Percentiles rank a stretch among this genome's conserved stretches.
phyloP scores from a whole-genome alignment of 30 jellyfish, hydroid and myxozoan species.

The Euphysa ruthae region DNA sequence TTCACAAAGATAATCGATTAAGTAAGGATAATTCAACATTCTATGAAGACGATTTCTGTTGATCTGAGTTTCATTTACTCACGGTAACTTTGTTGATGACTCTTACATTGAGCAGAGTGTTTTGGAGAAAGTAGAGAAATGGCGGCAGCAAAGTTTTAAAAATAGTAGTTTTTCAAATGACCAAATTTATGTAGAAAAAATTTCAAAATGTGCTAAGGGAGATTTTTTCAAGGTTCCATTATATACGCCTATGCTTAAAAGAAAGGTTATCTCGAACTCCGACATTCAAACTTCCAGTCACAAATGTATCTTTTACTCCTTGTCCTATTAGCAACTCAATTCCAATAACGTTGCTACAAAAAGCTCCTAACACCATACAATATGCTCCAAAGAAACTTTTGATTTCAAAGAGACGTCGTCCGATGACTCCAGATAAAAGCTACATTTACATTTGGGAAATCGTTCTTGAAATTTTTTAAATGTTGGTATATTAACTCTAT shows the following conservation, averaged over 20 bases:
- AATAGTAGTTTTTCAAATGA: too few relatives aligned
- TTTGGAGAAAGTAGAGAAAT: conserved; percentile 4
- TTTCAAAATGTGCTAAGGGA: too few relatives aligned
- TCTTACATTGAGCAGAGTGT: neutral
- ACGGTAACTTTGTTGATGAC: neutral
- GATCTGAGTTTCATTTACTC: too few relatives aligned
- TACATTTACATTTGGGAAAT: too few relatives aligned
- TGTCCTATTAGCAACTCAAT: neutral
- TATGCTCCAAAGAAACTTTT: neutral
- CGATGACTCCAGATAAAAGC: neutral
- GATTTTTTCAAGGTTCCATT: conserved; percentile 5
- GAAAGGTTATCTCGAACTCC: neutral
- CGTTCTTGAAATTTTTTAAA: too few relatives aligned
- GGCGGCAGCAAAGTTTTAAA: neutral
- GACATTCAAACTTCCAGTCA: neutral
- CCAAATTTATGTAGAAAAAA: too few relatives aligned
- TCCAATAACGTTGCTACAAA: neutral
- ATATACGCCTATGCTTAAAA: neutral
- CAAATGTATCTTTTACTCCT: too few relatives aligned
- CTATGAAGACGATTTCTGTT: too few relatives aligned
- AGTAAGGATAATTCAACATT: too few relatives aligned
- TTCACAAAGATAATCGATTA: too few relatives aligned
- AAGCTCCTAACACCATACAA: neutral
- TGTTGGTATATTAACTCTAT: too few relatives aligned
- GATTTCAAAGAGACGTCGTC: neutral